These are phyloP conservation scores for Murina feae DNA, from an alignment of 2,113 vertebrate genomes.

Conservation along the genomic window DNA sequence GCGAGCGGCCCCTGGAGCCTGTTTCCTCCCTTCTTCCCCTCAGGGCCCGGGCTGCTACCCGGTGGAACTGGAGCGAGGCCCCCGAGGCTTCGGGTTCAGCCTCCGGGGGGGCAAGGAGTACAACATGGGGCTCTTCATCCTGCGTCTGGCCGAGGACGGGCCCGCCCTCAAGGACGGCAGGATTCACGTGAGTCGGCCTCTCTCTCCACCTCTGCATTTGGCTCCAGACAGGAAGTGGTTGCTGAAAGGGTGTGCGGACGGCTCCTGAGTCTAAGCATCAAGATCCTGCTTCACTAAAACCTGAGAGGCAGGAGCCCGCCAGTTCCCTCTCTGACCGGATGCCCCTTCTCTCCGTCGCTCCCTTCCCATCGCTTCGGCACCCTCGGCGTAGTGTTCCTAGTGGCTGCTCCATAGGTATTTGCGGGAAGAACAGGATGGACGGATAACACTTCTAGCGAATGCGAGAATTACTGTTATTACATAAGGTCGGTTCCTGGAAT, in stretches of 20 bases:
- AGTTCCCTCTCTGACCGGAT: no score
- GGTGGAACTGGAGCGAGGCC: conserved; percentile 93
- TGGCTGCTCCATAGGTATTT: not conserved
- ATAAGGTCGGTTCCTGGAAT: not conserved
- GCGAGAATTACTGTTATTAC: not conserved
- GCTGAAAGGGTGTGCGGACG: not conserved
- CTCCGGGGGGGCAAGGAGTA: conserved; percentile 97
- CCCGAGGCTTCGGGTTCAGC: conserved; percentile 96
- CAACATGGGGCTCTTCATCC: conserved; percentile 98
- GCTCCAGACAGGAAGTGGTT: not conserved
- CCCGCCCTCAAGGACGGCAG: conserved; percentile 93
- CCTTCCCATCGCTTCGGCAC: not conserved
- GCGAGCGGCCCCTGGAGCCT: not conserved
- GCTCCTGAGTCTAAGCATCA: not conserved
- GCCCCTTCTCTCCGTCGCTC: no score
- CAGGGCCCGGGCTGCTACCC: conserved; percentile 88
- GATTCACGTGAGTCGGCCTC: conserved; percentile 87
- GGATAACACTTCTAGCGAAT: not conserved
- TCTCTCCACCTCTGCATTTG: not conserved
- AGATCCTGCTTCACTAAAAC: not conserved
- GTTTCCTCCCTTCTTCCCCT: accelerated
- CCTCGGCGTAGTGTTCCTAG: not conserved
- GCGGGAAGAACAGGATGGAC: not conserved
- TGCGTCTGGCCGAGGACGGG: conserved; percentile 94
- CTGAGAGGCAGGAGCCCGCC: not conserved